These are phyloP conservation scores for Phocoena phocoena DNA, from an alignment of 2,113 vertebrate species.

Conservation along the genomic window DNA sequence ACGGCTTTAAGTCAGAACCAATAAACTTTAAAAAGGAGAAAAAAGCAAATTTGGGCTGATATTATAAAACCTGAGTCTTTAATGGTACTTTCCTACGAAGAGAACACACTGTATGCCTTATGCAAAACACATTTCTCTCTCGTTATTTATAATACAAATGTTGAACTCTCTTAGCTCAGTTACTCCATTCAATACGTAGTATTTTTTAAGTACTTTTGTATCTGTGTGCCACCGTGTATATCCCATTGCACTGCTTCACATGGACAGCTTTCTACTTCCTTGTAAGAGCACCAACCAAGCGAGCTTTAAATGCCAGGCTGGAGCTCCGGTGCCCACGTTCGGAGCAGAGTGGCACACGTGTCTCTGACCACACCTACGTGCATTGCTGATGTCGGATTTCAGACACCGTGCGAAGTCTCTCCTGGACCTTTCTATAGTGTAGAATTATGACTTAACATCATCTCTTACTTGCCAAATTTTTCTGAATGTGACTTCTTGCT, in stretches of 20 bases:
- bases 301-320: slow-evolving; percentile 78
- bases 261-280: slow-evolving; percentile 83
- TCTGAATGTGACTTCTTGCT: slow-evolving; percentile 84
- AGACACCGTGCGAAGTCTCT: slow-evolving; percentile 53
- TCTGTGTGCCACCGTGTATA: slow-evolving; percentile 84
- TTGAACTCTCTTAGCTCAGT: slow-evolving; percentile 85
- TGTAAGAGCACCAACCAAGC: slow-evolving; percentile 82
- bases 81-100: slow-evolving; percentile 87
- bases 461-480: slow-evolving; percentile 82
- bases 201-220: slow-evolving; percentile 80
- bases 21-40: slow-evolving; percentile 62
- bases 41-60: slow-evolving; percentile 70
- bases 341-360: slow-evolving; percentile 68
- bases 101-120: slow-evolving; percentile 88
- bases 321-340: slow-evolving; percentile 76
- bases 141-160: slow-evolving; percentile 89
- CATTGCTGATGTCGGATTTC: slow-evolving; percentile 68
- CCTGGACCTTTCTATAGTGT: slow-evolving; percentile 73
- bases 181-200: slow-evolving; percentile 84
- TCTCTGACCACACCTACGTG: slow-evolving; percentile 62
- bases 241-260: slow-evolving; percentile 82
- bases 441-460: slow-evolving; percentile 67
- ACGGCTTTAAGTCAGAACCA: slow-evolving; percentile 79
- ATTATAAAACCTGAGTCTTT: slow-evolving; percentile 75
- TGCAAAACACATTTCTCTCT: slow-evolving; percentile 85